Percentiles rank a stretch among this genome's conserved stretches.
Evolutionary conservation across 2,113 vertebrate species (phyloP).

Genomic region (Agapornis roseicollis): DNA sequence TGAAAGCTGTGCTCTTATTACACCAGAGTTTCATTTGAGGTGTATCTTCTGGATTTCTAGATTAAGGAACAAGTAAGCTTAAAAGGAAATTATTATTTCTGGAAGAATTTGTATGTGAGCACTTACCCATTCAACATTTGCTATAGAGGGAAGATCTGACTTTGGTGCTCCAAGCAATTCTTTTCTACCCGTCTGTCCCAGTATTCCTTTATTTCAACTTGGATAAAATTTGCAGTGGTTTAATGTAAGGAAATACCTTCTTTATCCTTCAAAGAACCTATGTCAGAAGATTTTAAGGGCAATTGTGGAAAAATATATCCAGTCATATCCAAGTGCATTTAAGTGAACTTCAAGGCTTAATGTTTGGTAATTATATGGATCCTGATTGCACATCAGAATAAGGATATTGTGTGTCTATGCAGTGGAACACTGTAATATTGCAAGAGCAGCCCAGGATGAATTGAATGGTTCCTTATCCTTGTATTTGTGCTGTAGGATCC

Average conservation of each 20-base stretch:
- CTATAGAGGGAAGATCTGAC: background rate
- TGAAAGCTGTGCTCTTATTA: background rate
- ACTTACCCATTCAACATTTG: background rate
- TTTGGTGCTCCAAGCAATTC: background rate
- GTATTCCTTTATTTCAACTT: background rate
- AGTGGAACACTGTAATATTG: background rate
- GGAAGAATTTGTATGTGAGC: background rate
- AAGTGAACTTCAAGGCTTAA: background rate
- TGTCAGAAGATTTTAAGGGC: background rate
- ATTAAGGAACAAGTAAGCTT: background rate
- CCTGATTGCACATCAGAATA: background rate
- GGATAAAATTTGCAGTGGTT: background rate
- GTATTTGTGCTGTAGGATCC: background rate
- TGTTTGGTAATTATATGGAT: background rate
- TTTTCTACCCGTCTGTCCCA: background rate
- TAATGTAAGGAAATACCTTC: background rate
- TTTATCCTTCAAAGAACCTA: background rate
- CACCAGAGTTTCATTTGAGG: background rate
- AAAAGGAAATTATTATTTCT: background rate
- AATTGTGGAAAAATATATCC: background rate
- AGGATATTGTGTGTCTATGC: background rate
- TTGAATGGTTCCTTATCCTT: background rate
- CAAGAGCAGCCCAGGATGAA: background rate
- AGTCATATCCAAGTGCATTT: background rate
- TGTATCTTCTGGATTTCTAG: background rate